A percentile compares a stretch with the other conserved stretches of the same genome.
Evolutionary conservation across 37 sponge, comb jelly and placozoan genomes (phyloP).

Genomic region (Bolinopsis microptera): DNA sequence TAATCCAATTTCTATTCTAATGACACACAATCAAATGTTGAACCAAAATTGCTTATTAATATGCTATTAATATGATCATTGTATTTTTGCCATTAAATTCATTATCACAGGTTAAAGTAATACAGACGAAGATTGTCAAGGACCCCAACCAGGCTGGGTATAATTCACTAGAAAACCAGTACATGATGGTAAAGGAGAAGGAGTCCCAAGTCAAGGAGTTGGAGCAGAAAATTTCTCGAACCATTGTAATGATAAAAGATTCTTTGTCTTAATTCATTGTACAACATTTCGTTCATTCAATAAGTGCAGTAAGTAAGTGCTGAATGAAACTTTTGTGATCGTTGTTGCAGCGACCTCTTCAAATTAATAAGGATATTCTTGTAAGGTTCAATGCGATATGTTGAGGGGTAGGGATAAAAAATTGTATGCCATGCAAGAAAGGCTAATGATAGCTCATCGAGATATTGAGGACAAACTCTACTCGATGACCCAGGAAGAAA

Average conservation of each 20-base stretch:
- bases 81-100: too few relatives aligned
- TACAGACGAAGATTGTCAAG: background rate
- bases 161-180: conserved; percentile 7
- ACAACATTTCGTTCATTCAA: too few relatives aligned
- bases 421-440: background rate
- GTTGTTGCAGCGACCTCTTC: too few relatives aligned
- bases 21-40: too few relatives aligned
- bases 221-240: background rate
- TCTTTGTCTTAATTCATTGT: too few relatives aligned
- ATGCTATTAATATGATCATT: too few relatives aligned
- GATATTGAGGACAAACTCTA: background rate
- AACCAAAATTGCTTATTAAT: too few relatives aligned
- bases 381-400: background rate
- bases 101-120: background rate
- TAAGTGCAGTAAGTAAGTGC: too few relatives aligned
- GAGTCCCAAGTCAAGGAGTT: background rate
- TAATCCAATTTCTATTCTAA: too few relatives aligned
- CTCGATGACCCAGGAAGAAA: background rate
- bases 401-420: background rate
- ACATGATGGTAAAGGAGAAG: background rate
- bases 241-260: too few relatives aligned
- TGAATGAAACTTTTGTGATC: too few relatives aligned
- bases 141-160: background rate
- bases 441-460: background rate
- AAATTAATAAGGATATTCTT: too few relatives aligned